Percentiles rank a stretch among this genome's conserved stretches.
phyloP scores from a whole-genome alignment of 2,797 vertebrate species.

The Syngnathus acus region DNA sequence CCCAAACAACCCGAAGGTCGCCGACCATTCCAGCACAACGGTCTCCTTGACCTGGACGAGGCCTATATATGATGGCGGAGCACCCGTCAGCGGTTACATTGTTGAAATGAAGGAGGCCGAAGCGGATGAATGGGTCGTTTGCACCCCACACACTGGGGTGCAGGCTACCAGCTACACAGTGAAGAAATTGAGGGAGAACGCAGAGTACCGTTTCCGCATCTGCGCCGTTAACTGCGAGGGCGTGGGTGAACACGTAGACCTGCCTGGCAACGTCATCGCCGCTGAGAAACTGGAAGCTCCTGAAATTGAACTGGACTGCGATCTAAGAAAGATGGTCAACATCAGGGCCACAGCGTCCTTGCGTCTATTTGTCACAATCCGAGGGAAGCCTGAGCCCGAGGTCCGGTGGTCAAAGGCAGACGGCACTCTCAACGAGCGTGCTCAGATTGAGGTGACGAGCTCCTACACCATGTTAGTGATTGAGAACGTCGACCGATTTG shows the following conservation, averaged over 20 bases:
- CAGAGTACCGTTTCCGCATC: conserved; percentile 93
- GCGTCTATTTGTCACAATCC: conserved; percentile 92
- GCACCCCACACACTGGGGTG: conserved; percentile 81
- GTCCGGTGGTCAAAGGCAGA: conserved; percentile 96
- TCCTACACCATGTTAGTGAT: conserved; percentile 96
- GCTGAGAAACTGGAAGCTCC: conserved; percentile 88
- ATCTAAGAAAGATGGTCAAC: conserved; percentile 92
- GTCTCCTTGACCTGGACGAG: conserved; percentile 89
- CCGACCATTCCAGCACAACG: conserved; percentile 83
- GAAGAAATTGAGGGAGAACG: conserved; percentile 89
- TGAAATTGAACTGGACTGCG: conserved; percentile 95
- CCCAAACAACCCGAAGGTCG: conserved; percentile 88
- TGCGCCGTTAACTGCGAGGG: conserved; percentile 92
- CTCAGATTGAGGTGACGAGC: conserved; percentile 90
- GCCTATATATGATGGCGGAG: conserved; percentile 95
- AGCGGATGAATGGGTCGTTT: conserved; percentile 86
- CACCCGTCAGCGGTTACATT: conserved; percentile 83
- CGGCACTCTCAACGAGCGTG: conserved; percentile 82
- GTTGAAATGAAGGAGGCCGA: conserved; percentile 84
- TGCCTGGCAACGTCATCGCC: conserved; percentile 81
- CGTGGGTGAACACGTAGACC: conserved; percentile 85
- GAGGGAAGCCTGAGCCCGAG: conserved; percentile 93
- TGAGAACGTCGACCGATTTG: conserved; percentile 94
- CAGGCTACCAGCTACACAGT: conserved; percentile 83
- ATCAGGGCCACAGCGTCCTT: conserved; percentile 84